Percentiles rank a stretch among this genome's conserved stretches.
Evolutionary conservation across 1,140 invertebrate species (phyloP).

Genomic region (Paramacrobiotus metropolitanus): DNA sequence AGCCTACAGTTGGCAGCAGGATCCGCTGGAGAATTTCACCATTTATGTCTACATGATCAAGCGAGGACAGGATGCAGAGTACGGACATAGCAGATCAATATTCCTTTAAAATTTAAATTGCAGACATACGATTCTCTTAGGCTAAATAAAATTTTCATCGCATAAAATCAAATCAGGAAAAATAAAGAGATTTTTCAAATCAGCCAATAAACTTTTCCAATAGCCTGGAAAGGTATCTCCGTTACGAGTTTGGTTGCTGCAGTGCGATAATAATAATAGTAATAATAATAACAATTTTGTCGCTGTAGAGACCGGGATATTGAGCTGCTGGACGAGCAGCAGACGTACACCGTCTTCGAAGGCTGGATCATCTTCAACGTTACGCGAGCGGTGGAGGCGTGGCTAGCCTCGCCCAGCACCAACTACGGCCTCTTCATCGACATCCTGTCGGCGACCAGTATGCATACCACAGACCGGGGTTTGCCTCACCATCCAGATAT

Average conservation of each 20-base stretch:
- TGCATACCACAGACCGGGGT: conserved; percentile 5
- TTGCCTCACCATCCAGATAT: no score
- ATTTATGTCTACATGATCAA: conserved; percentile 14
- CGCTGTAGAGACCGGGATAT: conserved; percentile 19
- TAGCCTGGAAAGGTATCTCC: no score
- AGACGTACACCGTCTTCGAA: conserved; percentile 22
- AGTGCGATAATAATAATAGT: no score
- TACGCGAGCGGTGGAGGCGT: conserved; percentile 41
- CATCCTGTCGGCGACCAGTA: conserved; percentile 5
- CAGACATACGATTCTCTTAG: no score
- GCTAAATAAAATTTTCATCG: no score
- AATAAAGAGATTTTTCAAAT: background rate
- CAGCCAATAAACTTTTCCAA: no score
- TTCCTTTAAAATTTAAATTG: no score
- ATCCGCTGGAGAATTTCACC: conserved; percentile 10
- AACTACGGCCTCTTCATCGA: conserved; percentile 54
- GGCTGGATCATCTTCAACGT: conserved; percentile 58
- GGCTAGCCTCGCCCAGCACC: conserved; percentile 46
- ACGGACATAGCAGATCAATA: conserved; percentile 17
- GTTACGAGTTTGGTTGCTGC: no score
- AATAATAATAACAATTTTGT: background rate
- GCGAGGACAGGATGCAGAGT: conserved; percentile 18
- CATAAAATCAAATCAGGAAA: background rate
- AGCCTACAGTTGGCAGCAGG: conserved; percentile 8
- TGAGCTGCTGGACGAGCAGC: conserved; percentile 16